These are phyloP conservation scores for Lerista edwardsae DNA, from an alignment of 2,797 vertebrate species.

Conservation along the genomic window DNA sequence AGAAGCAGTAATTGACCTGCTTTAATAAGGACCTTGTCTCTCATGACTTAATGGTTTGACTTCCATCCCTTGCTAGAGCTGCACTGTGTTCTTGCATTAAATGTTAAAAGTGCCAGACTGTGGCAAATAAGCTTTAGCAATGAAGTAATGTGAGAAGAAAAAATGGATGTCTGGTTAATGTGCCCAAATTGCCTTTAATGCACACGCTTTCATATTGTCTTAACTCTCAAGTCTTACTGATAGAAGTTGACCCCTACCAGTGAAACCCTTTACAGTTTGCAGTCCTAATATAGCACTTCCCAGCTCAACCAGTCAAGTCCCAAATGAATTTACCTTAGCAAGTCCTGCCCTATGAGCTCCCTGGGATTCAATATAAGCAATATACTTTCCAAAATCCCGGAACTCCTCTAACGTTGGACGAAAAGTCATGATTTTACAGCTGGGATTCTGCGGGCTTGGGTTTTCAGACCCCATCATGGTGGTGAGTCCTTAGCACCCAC, in stretches of 20 bases:
- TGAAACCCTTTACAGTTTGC: neutral
- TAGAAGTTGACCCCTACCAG: neutral
- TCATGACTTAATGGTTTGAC: slow-evolving; percentile 51
- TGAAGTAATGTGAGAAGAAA: neutral
- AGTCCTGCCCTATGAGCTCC: slow-evolving; percentile 94
- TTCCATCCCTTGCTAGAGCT: slow-evolving; percentile 16
- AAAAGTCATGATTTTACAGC: slow-evolving; percentile 98
- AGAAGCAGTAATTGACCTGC: slow-evolving; percentile 60
- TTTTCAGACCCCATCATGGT: slow-evolving; percentile 76
- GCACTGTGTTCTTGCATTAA: slow-evolving; percentile 52
- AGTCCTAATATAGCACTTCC: neutral
- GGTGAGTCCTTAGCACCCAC: neutral
- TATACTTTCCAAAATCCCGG: slow-evolving; percentile 90
- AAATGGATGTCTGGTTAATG: neutral
- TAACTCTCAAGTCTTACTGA: neutral
- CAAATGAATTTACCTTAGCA: slow-evolving; percentile 80
- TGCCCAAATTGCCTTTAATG: neutral
- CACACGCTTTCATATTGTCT: too few species aligned
- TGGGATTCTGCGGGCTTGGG: slow-evolving; percentile 84
- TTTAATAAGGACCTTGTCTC: slow-evolving; percentile 59
- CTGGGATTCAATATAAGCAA: slow-evolving; percentile 92
- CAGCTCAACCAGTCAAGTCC: neutral
- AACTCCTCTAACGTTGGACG: slow-evolving; percentile 94
- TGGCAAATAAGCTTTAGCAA: slow-evolving; percentile 33
- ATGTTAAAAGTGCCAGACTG: slow-evolving; percentile 32